Conservation (phyloP, 2,797 vertebrate species). For the Chromobotia macracanthus region DNA sequence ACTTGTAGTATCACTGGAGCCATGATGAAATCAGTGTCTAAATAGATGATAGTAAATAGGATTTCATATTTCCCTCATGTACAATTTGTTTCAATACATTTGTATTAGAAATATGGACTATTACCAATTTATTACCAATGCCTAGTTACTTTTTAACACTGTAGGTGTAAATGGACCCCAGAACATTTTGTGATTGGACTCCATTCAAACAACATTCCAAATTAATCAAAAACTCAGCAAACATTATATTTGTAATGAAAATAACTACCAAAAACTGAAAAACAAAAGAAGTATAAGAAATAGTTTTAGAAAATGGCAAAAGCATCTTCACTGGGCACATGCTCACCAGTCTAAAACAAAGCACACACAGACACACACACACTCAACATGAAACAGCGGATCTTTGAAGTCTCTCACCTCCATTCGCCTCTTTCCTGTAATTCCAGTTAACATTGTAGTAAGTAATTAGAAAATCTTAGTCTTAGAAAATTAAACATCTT, state of each 20-base stretch:
- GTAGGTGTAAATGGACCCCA: too few relatives aligned
- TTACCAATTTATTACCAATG: too few relatives aligned
- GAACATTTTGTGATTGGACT: too few relatives aligned
- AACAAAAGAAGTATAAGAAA: too few relatives aligned
- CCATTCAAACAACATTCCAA: neutral
- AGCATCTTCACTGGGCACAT: neutral
- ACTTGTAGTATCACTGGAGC: too few relatives aligned
- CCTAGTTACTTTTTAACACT: too few relatives aligned
- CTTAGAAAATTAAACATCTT: conserved; percentile 62
- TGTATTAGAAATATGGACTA: too few relatives aligned
- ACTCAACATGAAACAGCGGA: conserved; percentile 20
- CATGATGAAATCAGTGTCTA: too few relatives aligned
- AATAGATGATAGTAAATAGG: too few relatives aligned
- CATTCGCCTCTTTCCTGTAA: conserved; percentile 33
- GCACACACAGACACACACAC: neutral
- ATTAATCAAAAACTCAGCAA: neutral
- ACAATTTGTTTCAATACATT: too few relatives aligned
- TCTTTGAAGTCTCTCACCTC: conserved; percentile 31
- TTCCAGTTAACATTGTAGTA: conserved; percentile 52
- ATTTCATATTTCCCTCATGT: too few relatives aligned
- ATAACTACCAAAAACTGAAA: neutral
- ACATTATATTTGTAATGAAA: neutral
- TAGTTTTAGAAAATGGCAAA: neutral
- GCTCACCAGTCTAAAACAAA: neutral
- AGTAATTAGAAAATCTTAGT: conserved; percentile 60